Evolutionary conservation across 2,888 invertebrate species (phyloP), one percentile per base, ranked within the genome.

Genomic region (Rotaria magnacalcarata): DNA sequence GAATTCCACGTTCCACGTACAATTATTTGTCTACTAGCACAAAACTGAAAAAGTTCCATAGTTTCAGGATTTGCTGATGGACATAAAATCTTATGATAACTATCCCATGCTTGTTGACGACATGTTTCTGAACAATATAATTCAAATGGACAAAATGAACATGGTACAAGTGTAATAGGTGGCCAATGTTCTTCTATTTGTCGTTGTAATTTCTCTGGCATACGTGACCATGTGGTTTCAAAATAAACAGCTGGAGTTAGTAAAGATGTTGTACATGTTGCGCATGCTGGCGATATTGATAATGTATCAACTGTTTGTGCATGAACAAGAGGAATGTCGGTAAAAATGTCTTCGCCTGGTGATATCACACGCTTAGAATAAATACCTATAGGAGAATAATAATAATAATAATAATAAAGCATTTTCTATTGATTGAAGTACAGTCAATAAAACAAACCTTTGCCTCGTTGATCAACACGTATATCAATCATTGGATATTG

Each of bases 21-120:
- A 43, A 50, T 47, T 7, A 43, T 50, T 27, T 85, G 75, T 60
- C 50, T n/a, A 56, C 84, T 85, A 41, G 84, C 87, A 85, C 89
- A 89, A 27, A 89, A 85, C 27, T 88, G 87, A 87, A 89, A 88
- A 34, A 89, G 87, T 85, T 88, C 88, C 41, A 87, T 84, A 10
- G 88, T 87, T 0, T 85, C 86, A 34, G 88, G 87, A 84, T 89
- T 89, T 2, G 86, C 85, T 5, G 87, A 85, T 7, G 88, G 88
- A 85, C 90, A 90, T 41, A 90, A 87, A 43, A 89, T 84, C 74
- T 88, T 87, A 85, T 89, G 90, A 86, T 89, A 89, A 21, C 80
- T 86, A 10, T 88, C 85, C 90, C 90, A 90, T 2, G 89, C 89
- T 80, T 88, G 88, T 14, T 88, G 87, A 34, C 88, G 84, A 84